These are phyloP conservation scores for Lophochroa leadbeateri DNA, from an alignment of 2,113 vertebrate genomes.

Conservation along the genomic window DNA sequence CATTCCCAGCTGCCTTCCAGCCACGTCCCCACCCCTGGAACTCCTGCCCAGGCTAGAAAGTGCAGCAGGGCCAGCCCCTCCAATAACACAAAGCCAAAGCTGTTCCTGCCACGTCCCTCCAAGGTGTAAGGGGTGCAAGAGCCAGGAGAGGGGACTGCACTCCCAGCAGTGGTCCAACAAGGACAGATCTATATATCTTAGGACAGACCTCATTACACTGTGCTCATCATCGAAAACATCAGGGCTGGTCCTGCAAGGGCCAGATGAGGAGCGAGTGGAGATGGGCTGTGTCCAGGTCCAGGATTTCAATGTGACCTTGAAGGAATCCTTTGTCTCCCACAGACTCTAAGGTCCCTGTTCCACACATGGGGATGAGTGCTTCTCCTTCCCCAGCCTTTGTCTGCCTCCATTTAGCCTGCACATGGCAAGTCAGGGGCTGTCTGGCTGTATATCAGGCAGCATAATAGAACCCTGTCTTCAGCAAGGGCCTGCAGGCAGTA, in stretches of 20 bases:
- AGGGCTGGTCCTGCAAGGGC: neutral
- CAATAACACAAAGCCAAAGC: neutral
- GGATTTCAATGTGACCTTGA: neutral
- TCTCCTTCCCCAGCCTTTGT: constrained; percentile 21
- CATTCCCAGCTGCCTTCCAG: neutral
- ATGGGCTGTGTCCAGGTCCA: neutral
- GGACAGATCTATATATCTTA: neutral
- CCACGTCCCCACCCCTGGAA: neutral
- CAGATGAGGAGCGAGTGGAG: neutral
- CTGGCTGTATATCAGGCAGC: constrained; percentile 41
- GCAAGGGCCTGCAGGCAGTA: constrained; percentile 44
- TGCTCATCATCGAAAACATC: neutral
- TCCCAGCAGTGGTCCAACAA: neutral
- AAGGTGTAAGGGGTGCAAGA: fast-evolving
- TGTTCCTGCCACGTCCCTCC: neutral
- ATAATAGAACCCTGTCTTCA: constrained; percentile 45
- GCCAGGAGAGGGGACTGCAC: neutral
- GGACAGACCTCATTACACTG: neutral
- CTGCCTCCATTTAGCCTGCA: constrained; percentile 19
- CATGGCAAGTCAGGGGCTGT: constrained; percentile 4
- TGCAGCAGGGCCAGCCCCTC: neutral
- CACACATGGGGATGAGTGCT: fast-evolving
- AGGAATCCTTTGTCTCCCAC: neutral
- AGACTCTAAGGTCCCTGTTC: neutral
- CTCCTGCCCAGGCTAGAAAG: neutral